Evolutionary conservation across 2,888 invertebrate genomes (phyloP).

Genomic region (Barypeithes pellucidus): DNA sequence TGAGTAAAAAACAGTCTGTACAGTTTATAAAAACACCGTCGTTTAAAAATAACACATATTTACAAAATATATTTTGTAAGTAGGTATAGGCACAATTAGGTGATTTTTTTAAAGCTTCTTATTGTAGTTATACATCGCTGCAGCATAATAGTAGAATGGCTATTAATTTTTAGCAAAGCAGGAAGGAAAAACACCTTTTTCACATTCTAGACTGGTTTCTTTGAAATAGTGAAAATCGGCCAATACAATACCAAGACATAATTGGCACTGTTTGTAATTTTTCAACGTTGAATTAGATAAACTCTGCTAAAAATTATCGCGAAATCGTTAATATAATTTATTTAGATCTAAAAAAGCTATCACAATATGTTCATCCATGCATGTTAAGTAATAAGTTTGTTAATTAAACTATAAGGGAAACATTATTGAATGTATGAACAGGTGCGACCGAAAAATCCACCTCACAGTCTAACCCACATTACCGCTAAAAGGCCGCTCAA

Average conservation of each 20-base stretch:
- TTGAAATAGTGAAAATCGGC: no score
- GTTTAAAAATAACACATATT: constrained; percentile 42
- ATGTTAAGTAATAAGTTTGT: not conserved
- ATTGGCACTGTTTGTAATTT: not conserved
- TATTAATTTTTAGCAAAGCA: constrained; percentile 22
- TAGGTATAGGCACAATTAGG: constrained; percentile 44
- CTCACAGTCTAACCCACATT: no score
- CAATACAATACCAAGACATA: no score
- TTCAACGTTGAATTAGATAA: not conserved
- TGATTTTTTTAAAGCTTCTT: constrained; percentile 43
- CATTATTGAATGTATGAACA: constrained; percentile 10
- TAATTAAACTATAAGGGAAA: constrained; percentile 4
- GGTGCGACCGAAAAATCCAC: no score
- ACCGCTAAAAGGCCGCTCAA: no score
- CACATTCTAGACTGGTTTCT: no score
- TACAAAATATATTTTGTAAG: constrained; percentile 38
- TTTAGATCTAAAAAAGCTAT: constrained; percentile 33
- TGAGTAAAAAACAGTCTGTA: constrained; percentile 52
- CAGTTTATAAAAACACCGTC: constrained; percentile 40
- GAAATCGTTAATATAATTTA: constrained; percentile 7
- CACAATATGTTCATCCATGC: constrained; percentile 22
- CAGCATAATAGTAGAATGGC: not conserved
- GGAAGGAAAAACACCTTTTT: no score
- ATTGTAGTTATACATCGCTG: constrained; percentile 14
- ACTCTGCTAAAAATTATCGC: constrained; percentile 12